phyloP scores from a whole-genome alignment of 2,113 vertebrate genomes.

The Sterna hirundo region DNA sequence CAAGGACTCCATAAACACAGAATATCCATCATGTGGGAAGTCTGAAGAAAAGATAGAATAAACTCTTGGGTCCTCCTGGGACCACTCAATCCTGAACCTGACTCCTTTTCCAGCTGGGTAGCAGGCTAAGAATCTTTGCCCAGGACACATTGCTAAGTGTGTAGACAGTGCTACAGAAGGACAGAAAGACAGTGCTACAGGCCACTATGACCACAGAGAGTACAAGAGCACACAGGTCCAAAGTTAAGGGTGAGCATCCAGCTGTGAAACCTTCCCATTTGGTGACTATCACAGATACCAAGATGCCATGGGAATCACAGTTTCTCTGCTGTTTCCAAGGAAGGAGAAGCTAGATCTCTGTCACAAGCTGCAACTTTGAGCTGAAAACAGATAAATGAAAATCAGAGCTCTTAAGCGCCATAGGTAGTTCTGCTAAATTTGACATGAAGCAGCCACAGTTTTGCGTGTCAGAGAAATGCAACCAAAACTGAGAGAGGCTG shows the following conservation, averaged over 20 bases:
- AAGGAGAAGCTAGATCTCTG: not conserved
- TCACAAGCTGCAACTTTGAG: not conserved
- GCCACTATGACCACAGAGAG: not conserved
- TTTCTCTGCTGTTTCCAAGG: not conserved
- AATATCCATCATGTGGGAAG: not conserved
- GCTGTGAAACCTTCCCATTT: not conserved
- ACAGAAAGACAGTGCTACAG: not conserved
- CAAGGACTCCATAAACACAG: not conserved
- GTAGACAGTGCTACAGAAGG: not conserved
- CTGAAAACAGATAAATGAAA: not conserved
- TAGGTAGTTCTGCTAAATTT: not conserved
- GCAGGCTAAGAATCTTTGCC: not conserved
- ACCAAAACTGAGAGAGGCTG: accelerated
- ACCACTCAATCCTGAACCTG: not conserved
- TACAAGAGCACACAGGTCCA: not conserved
- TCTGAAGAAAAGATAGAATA: not conserved
- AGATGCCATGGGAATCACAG: not conserved
- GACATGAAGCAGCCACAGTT: not conserved
- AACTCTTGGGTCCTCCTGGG: not conserved
- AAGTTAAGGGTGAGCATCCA: not conserved
- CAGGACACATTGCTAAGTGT: not conserved
- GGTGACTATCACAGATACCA: not conserved
- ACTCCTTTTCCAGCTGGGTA: not conserved
- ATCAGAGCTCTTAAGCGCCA: not conserved
- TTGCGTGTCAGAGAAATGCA: not conserved